phyloP scores from a whole-genome alignment of 2,797 vertebrate genomes.

The Meda fulgida region DNA sequence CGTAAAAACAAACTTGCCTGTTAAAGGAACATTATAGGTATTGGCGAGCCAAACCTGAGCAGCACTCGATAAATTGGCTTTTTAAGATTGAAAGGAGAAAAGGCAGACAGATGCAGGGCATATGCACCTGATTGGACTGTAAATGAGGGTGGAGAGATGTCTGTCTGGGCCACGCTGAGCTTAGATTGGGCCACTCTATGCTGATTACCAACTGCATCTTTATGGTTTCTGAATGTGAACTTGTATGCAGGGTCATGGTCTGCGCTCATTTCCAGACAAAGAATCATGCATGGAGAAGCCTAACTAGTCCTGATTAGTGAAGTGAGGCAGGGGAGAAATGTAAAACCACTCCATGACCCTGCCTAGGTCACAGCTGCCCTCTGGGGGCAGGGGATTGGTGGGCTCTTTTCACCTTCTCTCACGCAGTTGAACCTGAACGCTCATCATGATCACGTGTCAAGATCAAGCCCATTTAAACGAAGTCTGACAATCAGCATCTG shows the following conservation, averaged over 20 bases:
- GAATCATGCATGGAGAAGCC: slow-evolving; percentile 29
- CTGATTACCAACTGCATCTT: slow-evolving; percentile 55
- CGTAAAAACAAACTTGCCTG: slow-evolving; percentile 52
- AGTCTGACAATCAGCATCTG: slow-evolving; percentile 16
- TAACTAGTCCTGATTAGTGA: slow-evolving; percentile 48
- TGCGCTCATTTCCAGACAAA: slow-evolving; percentile 41
- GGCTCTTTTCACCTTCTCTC: not conserved
- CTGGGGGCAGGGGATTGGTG: slow-evolving; percentile 27
- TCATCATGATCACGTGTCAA: slow-evolving; percentile 5
- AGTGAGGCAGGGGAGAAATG: slow-evolving; percentile 41
- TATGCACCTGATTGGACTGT: slow-evolving; percentile 63
- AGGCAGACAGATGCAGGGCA: slow-evolving; percentile 41
- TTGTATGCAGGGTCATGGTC: slow-evolving; percentile 54
- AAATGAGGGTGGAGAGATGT: slow-evolving; percentile 60
- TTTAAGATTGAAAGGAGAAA: slow-evolving; percentile 53
- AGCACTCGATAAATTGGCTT: slow-evolving; percentile 59
- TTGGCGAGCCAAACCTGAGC: slow-evolving; percentile 39
- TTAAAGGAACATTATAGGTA: slow-evolving; percentile 52
- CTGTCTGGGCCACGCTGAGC: slow-evolving; percentile 38
- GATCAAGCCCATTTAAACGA: slow-evolving; percentile 34
- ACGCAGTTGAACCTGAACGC: slow-evolving; percentile 8
- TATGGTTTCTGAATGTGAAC: slow-evolving; percentile 52
- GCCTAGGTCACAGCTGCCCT: slow-evolving; percentile 37
- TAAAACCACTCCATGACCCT: slow-evolving; percentile 40
- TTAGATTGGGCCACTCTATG: slow-evolving; percentile 49